Base-by-base conservation (phyloP, 2,888 invertebrate genomes). In the Polymixis flavicincta region DNA sequence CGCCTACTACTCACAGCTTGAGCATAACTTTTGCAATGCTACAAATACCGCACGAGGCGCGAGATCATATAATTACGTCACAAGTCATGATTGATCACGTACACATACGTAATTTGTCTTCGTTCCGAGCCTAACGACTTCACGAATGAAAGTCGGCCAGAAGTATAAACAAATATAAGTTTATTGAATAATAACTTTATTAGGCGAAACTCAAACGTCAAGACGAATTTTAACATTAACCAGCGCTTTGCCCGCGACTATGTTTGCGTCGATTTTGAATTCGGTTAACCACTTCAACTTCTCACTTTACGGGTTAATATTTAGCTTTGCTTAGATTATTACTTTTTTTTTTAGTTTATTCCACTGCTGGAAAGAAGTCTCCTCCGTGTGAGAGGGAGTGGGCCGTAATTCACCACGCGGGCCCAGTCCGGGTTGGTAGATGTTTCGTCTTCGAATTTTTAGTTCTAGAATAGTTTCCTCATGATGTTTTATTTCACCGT, bases 41-140 rank as follows among this genome's bases (percentile, higher is more conserved):
- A 80, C 59, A 65, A 74, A 80, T 55, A 45, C 52, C 65, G 17
- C 64, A 66, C 22, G 42, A 74, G 59, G 50, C 66, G 42, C 45
- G 28, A 67, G 69, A 71, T 84, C 85, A 55, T 52, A 37, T 82
- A 84, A 84, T 82, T 84, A 80, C 81, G 81, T 71, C 85, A 84
- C 48, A 71, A 80, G 59, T 71, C 22, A 82, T 82, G 85, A 82
- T 82, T 84, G 81, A 82, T 82, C 63, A 81, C 81, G 69, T 83
- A 66, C 50, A 71, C 67, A 74, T 84, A 67, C 74, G 66, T 80
- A 81, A 80, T 84, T 80, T 80, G 74, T 81, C 81, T 81, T 81
- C 81, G 84, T 84, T 67, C 73, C 52, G 28, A 61, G 28, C 28
- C 68, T 80, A 73, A 81, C 74, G 69, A 84, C 84, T 80, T 81